phyloP scores from a whole-genome alignment of 2,888 invertebrate species.

The Epistrophe grossulariae region DNA sequence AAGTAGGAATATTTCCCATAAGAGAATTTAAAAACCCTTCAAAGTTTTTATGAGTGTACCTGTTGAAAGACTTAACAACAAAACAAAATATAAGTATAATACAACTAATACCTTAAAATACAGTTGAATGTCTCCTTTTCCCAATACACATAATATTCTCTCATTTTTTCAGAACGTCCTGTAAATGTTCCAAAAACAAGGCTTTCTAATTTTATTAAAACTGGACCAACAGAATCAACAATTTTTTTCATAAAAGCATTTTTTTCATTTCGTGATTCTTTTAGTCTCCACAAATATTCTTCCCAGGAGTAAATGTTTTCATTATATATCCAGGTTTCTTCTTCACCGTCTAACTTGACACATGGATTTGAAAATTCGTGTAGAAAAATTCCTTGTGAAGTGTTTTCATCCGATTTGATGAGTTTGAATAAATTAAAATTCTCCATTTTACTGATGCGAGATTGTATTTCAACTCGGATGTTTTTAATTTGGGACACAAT shows the following conservation, averaged over 20 bases:
- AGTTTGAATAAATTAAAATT: conserved; percentile 85
- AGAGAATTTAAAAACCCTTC: conserved; percentile 87
- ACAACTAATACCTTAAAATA: conserved; percentile 85
- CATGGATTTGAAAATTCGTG: conserved; percentile 11
- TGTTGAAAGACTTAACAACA: conserved; percentile 77
- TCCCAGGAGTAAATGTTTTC: conserved; percentile 78
- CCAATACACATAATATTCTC: conserved; percentile 91
- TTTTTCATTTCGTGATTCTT: conserved; percentile 88
- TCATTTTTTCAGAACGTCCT: conserved; percentile 90
- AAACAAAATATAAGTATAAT: background rate
- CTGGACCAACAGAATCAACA: conserved; percentile 92
- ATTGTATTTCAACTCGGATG: conserved; percentile 87
- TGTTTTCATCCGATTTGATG: conserved; percentile 67
- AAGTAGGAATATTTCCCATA: conserved; percentile 86
- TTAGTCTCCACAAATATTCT: conserved; percentile 89
- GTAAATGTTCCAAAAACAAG: conserved; percentile 92
- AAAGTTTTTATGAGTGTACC: conserved; percentile 89
- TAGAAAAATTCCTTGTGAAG: conserved; percentile 1
- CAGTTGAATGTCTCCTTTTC: conserved; percentile 91
- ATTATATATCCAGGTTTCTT: background rate
- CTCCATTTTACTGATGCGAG: conserved; percentile 85
- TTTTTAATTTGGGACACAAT: conserved; percentile 89
- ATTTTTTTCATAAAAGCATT: conserved; percentile 88
- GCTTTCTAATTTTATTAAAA: conserved; percentile 93
- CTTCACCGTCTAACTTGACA: background rate